A percentile compares a stretch with the other conserved stretches of the same genome.
These are phyloP conservation scores for Mesocentrotus franciscanus DNA, from an alignment of 53 echinoderm and acorn worm species.

Conservation along the genomic window DNA sequence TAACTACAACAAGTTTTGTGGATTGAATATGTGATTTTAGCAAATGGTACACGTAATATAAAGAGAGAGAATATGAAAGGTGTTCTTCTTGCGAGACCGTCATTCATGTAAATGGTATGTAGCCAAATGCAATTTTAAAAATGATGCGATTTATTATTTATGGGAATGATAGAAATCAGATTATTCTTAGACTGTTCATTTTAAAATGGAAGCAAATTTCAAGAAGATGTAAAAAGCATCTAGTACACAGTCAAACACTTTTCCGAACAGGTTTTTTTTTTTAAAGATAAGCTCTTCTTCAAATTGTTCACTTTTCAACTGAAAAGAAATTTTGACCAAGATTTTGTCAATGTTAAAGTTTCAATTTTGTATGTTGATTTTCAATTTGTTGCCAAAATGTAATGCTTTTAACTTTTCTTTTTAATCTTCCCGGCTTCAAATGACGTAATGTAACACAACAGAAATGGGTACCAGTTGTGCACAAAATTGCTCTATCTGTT, in stretches of 20 bases:
- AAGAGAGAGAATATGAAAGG: background rate
- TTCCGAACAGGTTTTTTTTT: background rate
- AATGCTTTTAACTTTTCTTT: background rate
- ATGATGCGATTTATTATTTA: background rate
- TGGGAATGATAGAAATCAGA: background rate
- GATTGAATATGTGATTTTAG: background rate
- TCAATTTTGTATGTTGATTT: background rate
- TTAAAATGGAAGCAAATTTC: background rate
- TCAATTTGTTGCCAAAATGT: background rate
- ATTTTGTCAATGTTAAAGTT: background rate
- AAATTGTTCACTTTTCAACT: background rate
- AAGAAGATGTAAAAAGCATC: background rate
- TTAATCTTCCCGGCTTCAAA: background rate
- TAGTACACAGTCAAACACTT: background rate
- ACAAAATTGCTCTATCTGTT: background rate
- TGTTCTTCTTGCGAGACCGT: background rate
- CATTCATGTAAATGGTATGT: background rate
- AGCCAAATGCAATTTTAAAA: background rate
- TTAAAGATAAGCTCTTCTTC: background rate
- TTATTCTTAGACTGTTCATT: background rate
- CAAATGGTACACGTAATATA: background rate
- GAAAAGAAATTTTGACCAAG: background rate
- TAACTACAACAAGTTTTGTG: conserved; percentile 4
- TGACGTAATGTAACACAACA: background rate
- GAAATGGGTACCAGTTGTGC: background rate